These are phyloP conservation scores for Drosophila orena DNA, from an alignment of 1,140 invertebrate species.

Conservation along the genomic window DNA sequence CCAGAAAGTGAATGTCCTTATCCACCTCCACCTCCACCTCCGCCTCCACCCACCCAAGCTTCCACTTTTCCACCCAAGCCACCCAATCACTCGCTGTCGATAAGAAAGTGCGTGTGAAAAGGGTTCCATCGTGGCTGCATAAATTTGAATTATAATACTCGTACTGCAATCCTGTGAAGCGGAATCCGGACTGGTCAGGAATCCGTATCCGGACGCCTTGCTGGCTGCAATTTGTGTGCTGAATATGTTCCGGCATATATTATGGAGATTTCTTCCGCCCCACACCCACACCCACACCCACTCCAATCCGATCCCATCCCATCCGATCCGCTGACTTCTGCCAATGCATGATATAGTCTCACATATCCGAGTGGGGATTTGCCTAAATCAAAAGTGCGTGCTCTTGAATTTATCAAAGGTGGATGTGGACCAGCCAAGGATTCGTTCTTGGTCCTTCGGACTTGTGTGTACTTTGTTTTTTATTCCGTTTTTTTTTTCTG, in stretches of 20 bases:
- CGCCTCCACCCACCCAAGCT: background rate
- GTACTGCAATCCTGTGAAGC: conserved; percentile 35
- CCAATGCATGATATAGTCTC: conserved; percentile 63
- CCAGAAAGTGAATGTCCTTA: conserved; percentile 46
- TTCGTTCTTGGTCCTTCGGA: conserved; percentile 1
- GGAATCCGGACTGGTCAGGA: conserved; percentile 42
- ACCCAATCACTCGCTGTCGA: conserved; percentile 62
- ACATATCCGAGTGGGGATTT: conserved; percentile 77
- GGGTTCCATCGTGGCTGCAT: conserved; percentile 70
- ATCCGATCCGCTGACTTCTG: conserved; percentile 48
- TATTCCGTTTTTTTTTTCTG: conserved; percentile 4
- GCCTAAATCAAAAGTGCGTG: conserved; percentile 83
- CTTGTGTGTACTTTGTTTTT: background rate
- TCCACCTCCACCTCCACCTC: background rate
- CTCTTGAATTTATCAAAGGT: conserved; percentile 83
- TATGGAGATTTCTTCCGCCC: conserved; percentile 74
- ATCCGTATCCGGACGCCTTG: conserved; percentile 7
- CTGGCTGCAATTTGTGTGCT: conserved; percentile 81
- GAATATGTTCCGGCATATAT: conserved; percentile 84
- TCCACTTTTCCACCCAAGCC: background rate
- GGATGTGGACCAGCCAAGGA: conserved; percentile 35
- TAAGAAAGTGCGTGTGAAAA: conserved; percentile 83
- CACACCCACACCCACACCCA: background rate
- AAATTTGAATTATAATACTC: conserved; percentile 84
- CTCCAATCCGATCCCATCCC: conserved; percentile 25